phyloP scores from a whole-genome alignment of 2,888 invertebrate genomes.

The Poecilobothrus nobilitatus region DNA sequence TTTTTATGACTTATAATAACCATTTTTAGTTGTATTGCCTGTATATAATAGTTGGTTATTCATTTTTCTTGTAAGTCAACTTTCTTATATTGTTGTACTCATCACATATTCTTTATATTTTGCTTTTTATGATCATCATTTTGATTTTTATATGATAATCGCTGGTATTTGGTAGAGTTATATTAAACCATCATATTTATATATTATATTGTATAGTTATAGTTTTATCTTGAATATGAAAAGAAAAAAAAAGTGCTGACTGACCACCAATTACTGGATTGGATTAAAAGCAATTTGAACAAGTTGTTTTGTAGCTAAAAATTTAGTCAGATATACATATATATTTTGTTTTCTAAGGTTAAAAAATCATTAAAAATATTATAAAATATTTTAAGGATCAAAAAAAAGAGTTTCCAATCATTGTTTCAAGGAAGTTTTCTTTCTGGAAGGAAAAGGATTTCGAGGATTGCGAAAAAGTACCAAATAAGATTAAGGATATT shows the following conservation, averaged over 20 bases:
- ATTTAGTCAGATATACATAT: too few relatives aligned
- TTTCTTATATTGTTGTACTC: too few relatives aligned
- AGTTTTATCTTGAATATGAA: neutral
- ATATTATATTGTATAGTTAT: neutral
- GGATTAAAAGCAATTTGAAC: neutral
- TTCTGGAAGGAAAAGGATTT: too few relatives aligned
- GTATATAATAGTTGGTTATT: neutral
- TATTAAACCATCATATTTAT: neutral
- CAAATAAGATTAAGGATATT: too few relatives aligned
- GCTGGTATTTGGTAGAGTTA: neutral
- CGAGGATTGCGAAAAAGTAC: too few relatives aligned
- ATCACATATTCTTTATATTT: neutral
- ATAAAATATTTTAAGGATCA: too few relatives aligned
- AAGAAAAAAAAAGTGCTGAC: neutral
- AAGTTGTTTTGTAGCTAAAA: too few relatives aligned
- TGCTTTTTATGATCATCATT: neutral
- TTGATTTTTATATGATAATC: neutral
- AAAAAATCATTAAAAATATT: too few relatives aligned
- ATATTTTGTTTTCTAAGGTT: too few relatives aligned
- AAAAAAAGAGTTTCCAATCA: too few relatives aligned
- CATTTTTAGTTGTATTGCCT: neutral
- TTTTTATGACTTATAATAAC: constrained; percentile 1
- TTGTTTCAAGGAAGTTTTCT: too few relatives aligned
- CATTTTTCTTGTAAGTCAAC: too few relatives aligned
- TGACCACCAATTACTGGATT: neutral